Percentiles rank a stretch among this genome's conserved stretches.
phyloP scores from a whole-genome alignment of 2,113 vertebrate genomes.

The Pardalotus punctatus region DNA sequence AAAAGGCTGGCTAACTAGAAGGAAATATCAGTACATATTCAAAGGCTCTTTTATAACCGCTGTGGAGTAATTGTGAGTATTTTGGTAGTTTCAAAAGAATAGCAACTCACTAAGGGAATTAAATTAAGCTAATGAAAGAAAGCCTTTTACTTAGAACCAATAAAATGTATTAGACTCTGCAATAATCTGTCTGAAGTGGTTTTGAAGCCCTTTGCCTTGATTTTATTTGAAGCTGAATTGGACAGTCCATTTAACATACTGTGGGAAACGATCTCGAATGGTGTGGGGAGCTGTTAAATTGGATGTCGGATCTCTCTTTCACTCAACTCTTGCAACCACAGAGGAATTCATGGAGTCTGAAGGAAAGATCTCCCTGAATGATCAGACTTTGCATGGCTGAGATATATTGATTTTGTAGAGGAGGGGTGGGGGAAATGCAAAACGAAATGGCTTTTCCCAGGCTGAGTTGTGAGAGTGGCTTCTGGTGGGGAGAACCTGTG shows the following conservation, averaged over 20 bases:
- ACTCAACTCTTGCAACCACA: background rate
- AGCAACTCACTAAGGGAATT: background rate
- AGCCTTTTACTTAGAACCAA: slow-evolving; percentile 37
- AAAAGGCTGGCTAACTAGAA: background rate
- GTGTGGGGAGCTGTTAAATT: background rate
- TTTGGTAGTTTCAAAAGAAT: slow-evolving; percentile 32
- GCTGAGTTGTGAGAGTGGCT: background rate
- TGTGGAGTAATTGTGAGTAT: background rate
- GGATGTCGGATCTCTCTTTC: background rate
- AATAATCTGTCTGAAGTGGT: slow-evolving; percentile 34
- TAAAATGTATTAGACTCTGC: background rate
- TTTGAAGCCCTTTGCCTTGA: slow-evolving; percentile 20
- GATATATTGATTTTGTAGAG: background rate
- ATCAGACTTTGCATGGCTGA: background rate
- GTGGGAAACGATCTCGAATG: background rate
- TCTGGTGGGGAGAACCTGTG: background rate
- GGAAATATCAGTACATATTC: background rate
- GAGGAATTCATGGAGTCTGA: background rate
- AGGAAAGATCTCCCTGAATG: background rate
- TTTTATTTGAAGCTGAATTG: slow-evolving; percentile 21
- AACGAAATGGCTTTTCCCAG: background rate
- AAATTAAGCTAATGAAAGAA: slow-evolving; percentile 47
- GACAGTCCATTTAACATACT: background rate
- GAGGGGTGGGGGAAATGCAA: rapidly evolving
- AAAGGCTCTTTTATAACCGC: background rate